Percentiles rank a stretch among this genome's conserved stretches.
phyloP scores from a whole-genome alignment of 2,797 vertebrate species.

The Phataginus tricuspis region DNA sequence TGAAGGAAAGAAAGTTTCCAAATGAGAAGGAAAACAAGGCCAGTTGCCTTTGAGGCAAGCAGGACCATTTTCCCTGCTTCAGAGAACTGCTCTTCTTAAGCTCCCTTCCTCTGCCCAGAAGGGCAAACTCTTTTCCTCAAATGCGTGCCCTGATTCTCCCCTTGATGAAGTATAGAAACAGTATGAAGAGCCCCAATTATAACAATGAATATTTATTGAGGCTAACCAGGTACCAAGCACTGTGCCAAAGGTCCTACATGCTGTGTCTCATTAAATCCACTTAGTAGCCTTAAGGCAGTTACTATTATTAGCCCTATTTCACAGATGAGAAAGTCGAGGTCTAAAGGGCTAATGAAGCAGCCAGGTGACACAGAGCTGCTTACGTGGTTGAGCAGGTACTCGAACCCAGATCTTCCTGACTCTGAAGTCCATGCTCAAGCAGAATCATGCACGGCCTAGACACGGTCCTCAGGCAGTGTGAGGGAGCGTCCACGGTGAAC shows the following conservation, averaged over 20 bases:
- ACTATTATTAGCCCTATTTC: neutral
- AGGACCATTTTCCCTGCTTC: neutral
- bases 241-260: neutral
- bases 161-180: neutral
- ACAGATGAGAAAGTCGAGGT: slow-evolving; percentile 12
- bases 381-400: neutral
- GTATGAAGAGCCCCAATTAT: neutral
- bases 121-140: neutral
- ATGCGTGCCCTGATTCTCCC: neutral
- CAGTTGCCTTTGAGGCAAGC: neutral
- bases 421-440: neutral
- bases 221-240: neutral
- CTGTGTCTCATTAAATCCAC: neutral
- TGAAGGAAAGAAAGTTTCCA: slow-evolving; percentile 56
- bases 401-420: neutral
- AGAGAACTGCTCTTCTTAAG: neutral
- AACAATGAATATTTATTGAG: neutral
- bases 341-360: neutral
- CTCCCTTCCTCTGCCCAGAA: neutral
- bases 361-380: neutral
- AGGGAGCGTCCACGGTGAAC: rapidly evolving
- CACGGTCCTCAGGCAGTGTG: neutral
- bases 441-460: neutral
- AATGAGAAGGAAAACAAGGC: slow-evolving; percentile 66
- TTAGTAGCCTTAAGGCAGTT: neutral